phyloP scores from a whole-genome alignment of 2,797 vertebrate species.

The Triplophysa yarkandensis region DNA sequence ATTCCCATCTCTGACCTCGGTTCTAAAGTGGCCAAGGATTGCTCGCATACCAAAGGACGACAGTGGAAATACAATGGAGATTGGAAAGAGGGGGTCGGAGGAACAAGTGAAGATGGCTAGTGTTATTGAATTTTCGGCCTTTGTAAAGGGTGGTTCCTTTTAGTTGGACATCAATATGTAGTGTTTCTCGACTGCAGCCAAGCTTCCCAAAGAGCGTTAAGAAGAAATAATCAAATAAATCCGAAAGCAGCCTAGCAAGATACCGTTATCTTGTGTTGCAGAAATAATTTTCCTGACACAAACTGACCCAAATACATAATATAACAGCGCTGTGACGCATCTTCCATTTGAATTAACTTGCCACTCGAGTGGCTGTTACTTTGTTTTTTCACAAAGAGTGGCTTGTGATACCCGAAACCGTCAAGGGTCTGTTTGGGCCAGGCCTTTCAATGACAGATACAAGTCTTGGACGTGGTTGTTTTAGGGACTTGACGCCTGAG shows the following conservation, averaged over 20 bases:
- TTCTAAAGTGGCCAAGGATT: slow-evolving; percentile 34
- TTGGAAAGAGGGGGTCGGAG: slow-evolving; percentile 29
- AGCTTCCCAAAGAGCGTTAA: neutral
- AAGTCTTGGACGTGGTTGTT: slow-evolving; percentile 37
- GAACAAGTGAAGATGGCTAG: neutral
- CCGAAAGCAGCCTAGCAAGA: slow-evolving; percentile 14
- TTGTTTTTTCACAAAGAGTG: neutral
- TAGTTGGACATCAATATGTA: slow-evolving; percentile 12
- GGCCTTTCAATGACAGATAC: slow-evolving; percentile 40
- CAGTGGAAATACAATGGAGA: slow-evolving; percentile 43
- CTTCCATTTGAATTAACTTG: slow-evolving; percentile 40
- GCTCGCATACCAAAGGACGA: slow-evolving; percentile 25
- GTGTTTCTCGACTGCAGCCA: neutral
- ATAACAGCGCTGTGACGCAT: slow-evolving; percentile 40
- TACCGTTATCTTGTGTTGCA: slow-evolving; percentile 23
- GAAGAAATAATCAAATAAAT: slow-evolving; percentile 17
- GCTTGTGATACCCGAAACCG: slow-evolving; percentile 17
- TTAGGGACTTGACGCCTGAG: slow-evolving; percentile 50
- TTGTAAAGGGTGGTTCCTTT: neutral
- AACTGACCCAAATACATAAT: slow-evolving; percentile 61
- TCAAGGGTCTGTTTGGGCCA: neutral
- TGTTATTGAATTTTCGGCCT: slow-evolving; percentile 19
- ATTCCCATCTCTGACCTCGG: slow-evolving; percentile 43
- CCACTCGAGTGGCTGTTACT: slow-evolving; percentile 17
- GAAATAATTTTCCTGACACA: slow-evolving; percentile 21